A percentile compares a stretch with the other conserved stretches of the same genome.
phyloP scores from a whole-genome alignment of 2,888 invertebrate genomes.

The Mesorhabditis belari region DNA sequence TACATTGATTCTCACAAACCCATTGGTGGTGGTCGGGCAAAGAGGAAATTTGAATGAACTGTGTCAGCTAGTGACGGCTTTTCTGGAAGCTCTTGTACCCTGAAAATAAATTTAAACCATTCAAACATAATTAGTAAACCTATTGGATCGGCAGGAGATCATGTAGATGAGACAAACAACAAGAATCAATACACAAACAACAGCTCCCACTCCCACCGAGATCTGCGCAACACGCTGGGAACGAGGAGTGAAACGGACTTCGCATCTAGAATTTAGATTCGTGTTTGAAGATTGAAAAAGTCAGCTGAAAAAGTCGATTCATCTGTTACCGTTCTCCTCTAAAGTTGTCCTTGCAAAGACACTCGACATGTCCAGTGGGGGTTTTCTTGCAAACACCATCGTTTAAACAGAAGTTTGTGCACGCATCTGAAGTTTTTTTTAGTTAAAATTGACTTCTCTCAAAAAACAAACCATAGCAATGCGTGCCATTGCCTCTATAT shows the following conservation, averaged over 20 bases:
- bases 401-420: conserved; percentile 51
- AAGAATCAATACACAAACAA: conserved; percentile 36
- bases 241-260: conserved; percentile 30
- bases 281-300: no score
- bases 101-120: neutral
- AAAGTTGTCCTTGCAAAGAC: conserved; percentile 52
- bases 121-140: neutral
- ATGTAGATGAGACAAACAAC: conserved; percentile 48
- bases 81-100: conserved; percentile 4
- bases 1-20: neutral
- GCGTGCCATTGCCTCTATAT: conserved; percentile 66
- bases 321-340: conserved; percentile 41
- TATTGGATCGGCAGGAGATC: conserved; percentile 46
- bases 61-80: conserved; percentile 6
- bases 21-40: conserved; percentile 8
- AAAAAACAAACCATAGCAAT: conserved; percentile 37
- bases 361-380: conserved; percentile 48
- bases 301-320: neutral
- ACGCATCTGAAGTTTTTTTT: conserved; percentile 41
- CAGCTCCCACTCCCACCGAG: conserved; percentile 12
- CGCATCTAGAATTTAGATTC: conserved; percentile 18
- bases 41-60: conserved; percentile 21
- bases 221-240: conserved; percentile 29
- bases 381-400: conserved; percentile 53
- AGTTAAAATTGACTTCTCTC: neutral